phyloP scores from a whole-genome alignment of 2,113 vertebrate genomes.

The Lagopus leucura region DNA sequence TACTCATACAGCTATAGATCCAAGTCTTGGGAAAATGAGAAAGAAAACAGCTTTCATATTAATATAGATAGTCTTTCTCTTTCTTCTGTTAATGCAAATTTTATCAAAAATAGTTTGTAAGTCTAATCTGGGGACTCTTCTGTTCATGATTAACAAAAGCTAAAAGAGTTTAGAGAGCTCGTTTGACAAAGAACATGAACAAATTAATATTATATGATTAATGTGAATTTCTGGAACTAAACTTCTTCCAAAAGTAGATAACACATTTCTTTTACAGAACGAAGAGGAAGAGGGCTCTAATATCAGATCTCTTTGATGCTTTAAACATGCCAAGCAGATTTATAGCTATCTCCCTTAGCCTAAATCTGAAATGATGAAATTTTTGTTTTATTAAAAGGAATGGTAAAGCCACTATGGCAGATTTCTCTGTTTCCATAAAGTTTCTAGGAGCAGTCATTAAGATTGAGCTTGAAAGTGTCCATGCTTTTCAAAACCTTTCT shows the following conservation, averaged over 20 bases:
- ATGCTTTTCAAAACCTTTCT: background rate
- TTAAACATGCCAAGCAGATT: background rate
- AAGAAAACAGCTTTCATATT: background rate
- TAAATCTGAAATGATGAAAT: constrained; percentile 5
- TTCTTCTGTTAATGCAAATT: constrained; percentile 22
- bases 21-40: background rate
- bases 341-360: background rate
- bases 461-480: background rate
- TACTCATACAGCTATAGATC: background rate
- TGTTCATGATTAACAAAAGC: constrained; percentile 10
- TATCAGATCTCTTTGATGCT: background rate
- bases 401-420: background rate
- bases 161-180: background rate
- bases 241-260: background rate
- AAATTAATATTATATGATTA: background rate
- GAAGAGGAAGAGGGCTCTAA: background rate
- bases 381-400: background rate
- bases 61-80: background rate
- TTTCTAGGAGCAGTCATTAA: background rate
- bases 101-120: background rate
- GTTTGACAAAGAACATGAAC: background rate
- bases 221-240: background rate
- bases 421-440: constrained; percentile 2
- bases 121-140: background rate
- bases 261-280: background rate